Conservation (phyloP, 2,888 invertebrate species). For the Aricia artaxerxes region DNA sequence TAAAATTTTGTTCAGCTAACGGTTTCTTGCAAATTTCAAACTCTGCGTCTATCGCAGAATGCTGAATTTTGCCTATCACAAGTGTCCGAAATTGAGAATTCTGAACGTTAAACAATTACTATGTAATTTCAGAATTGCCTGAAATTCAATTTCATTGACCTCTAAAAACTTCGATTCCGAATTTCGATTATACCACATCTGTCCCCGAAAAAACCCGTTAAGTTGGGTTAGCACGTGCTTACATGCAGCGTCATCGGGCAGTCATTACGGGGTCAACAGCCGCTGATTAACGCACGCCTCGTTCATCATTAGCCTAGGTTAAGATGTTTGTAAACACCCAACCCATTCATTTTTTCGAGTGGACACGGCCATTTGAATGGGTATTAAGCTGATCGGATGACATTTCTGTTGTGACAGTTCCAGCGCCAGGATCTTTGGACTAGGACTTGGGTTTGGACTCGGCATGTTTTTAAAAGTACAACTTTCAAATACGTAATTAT, state of each 20-base stretch:
- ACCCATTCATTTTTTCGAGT: slow-evolving; percentile 37
- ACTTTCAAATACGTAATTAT: too few relatives aligned
- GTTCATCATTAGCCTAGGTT: slow-evolving; percentile 80
- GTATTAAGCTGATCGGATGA: background rate
- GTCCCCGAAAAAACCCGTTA: slow-evolving; percentile 41
- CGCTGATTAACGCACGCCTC: slow-evolving; percentile 77
- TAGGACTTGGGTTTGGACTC: background rate
- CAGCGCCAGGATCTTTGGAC: background rate
- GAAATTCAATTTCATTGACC: background rate
- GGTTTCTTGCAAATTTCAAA: too few relatives aligned
- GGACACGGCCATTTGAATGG: slow-evolving; percentile 25
- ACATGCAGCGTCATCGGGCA: slow-evolving; percentile 77
- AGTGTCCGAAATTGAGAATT: background rate
- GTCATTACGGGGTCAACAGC: slow-evolving; percentile 78
- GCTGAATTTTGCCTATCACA: background rate
- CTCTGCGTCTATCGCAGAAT: too few relatives aligned
- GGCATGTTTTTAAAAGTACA: background rate
- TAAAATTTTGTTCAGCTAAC: too few relatives aligned
- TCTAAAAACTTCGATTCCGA: background rate
- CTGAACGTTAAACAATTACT: background rate
- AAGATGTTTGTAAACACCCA: slow-evolving; percentile 78
- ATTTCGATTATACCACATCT: slow-evolving; percentile 38
- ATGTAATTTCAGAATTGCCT: slow-evolving; percentile 33
- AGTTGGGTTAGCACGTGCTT: slow-evolving; percentile 62
- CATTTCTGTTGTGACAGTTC: background rate